Evolutionary conservation across 2,113 vertebrate genomes (phyloP).

Genomic region (Trochalopteron elliotii): DNA sequence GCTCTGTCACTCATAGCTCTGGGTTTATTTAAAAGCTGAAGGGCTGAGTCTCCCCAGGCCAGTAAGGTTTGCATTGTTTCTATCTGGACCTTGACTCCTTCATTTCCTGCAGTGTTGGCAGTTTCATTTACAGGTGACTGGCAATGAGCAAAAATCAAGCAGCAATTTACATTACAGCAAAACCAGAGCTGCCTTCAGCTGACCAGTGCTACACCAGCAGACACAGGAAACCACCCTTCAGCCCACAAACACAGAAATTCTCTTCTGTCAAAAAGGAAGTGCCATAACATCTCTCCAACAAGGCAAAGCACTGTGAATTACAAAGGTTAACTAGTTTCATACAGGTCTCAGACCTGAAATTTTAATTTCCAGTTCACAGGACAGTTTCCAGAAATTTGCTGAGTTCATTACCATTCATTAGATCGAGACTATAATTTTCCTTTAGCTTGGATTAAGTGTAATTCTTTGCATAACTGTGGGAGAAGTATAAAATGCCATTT

Average conservation of each 20-base stretch:
- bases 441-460: neutral
- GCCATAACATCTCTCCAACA: neutral
- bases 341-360: neutral
- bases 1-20: neutral
- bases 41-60: neutral
- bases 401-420: neutral
- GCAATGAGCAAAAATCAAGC: neutral
- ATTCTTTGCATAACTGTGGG: neutral
- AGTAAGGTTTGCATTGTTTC: neutral
- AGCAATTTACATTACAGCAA: neutral
- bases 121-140: neutral
- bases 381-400: neutral
- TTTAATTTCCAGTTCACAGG: neutral
- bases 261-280: neutral
- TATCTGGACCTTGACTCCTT: neutral
- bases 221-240: neutral
- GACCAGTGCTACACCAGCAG: neutral
- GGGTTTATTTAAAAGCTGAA: neutral
- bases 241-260: neutral
- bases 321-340: neutral
- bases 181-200: neutral
- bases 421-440: neutral
- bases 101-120: neutral
- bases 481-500: neutral
- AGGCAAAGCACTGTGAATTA: neutral